Evolutionary conservation across 2,888 invertebrate genomes (phyloP).

Genomic region (Melitaea athalia): DNA sequence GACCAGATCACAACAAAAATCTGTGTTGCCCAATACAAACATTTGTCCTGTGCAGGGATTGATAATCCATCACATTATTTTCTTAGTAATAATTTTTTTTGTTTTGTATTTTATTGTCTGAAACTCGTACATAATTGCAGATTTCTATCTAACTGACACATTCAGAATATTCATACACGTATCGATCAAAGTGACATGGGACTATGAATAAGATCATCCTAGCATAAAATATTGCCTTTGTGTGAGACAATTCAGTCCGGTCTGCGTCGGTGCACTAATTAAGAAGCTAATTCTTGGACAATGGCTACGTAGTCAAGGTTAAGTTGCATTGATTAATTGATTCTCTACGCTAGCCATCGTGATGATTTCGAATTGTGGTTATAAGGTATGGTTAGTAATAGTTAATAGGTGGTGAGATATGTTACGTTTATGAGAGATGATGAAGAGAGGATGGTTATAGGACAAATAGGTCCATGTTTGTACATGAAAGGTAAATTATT

Average conservation of each 20-base stretch:
- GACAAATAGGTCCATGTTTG: not conserved
- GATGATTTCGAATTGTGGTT: constrained; percentile 24
- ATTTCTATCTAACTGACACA: not conserved
- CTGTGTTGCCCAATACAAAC: too few relatives aligned
- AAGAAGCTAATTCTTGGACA: constrained; percentile 27
- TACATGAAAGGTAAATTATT: too few relatives aligned
- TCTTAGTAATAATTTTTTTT: too few relatives aligned
- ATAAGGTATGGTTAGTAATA: too few relatives aligned
- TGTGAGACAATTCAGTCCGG: not conserved
- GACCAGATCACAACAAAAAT: too few relatives aligned
- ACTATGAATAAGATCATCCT: not conserved
- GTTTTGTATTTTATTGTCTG: too few relatives aligned
- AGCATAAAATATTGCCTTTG: constrained; percentile 18
- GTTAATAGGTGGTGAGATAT: constrained; percentile 12
- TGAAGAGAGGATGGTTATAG: not conserved
- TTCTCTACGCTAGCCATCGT: constrained; percentile 8
- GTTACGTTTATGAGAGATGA: not conserved
- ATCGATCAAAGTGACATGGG: not conserved
- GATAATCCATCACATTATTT: too few relatives aligned
- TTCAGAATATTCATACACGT: not conserved
- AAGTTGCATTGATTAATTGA: constrained; percentile 30
- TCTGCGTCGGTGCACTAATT: constrained; percentile 28
- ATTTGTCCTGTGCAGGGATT: too few relatives aligned
- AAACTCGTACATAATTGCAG: not conserved
- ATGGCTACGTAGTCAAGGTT: constrained; percentile 31